A percentile compares a stretch with the other conserved stretches of the same genome.
Conservation (phyloP, 2,888 invertebrate genomes). For the Caenorhabditis virilis region DNA sequence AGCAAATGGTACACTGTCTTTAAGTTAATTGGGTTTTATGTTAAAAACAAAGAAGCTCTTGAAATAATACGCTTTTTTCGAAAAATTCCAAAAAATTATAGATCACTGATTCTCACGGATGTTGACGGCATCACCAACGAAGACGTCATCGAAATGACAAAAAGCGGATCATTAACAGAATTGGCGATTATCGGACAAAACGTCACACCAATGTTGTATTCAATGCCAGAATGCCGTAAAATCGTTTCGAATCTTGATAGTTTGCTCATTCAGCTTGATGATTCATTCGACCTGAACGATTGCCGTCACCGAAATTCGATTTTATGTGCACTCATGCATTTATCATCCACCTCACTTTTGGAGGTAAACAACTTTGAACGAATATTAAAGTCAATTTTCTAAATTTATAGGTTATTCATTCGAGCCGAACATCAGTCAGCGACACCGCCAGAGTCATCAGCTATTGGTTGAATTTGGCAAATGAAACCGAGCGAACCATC, state of each 20-base stretch:
- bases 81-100: too few species aligned
- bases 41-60: too few species aligned
- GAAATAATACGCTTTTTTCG: too few species aligned
- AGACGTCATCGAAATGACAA: slow-evolving; percentile 14
- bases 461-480: slow-evolving; percentile 32
- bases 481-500: slow-evolving; percentile 20
- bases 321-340: background rate
- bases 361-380: slow-evolving; percentile 1
- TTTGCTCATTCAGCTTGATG: slow-evolving; percentile 24
- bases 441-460: slow-evolving; percentile 24
- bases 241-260: slow-evolving; percentile 14
- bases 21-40: too few species aligned
- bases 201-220: slow-evolving; percentile 14
- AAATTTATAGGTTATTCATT: slow-evolving; percentile 21
- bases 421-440: background rate
- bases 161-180: slow-evolving; percentile 9
- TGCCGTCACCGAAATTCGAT: background rate
- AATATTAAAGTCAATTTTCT: slow-evolving; percentile 1
- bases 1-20: too few species aligned
- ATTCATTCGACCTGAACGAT: slow-evolving; percentile 3
- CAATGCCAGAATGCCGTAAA: slow-evolving; percentile 12
- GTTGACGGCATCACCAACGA: slow-evolving; percentile 13
- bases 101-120: slow-evolving; percentile 32
- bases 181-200: slow-evolving; percentile 24
- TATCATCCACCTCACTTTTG: background rate